Percentiles rank a stretch among this genome's conserved stretches.
phyloP scores from a whole-genome alignment of 2,888 invertebrate genomes.

The Pachydiplax longipennis region DNA sequence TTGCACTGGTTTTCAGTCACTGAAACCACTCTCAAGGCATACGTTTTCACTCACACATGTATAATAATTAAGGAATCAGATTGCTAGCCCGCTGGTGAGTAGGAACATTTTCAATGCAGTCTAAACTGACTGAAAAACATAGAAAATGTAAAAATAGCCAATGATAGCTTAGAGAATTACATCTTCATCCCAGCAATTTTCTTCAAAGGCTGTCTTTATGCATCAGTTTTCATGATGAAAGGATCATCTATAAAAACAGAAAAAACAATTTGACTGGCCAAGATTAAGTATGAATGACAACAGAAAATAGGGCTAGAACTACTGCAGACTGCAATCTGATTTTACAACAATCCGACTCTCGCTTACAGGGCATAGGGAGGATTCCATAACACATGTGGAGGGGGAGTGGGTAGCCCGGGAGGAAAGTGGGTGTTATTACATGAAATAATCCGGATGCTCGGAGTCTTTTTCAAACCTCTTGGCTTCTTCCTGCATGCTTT shows the following conservation, averaged over 20 bases:
- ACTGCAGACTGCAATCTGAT: slow-evolving; percentile 51
- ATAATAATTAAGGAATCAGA: slow-evolving; percentile 50
- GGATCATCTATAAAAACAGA: slow-evolving; percentile 46
- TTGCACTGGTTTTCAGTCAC: slow-evolving; percentile 50
- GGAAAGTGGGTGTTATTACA: slow-evolving; percentile 75
- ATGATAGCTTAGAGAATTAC: slow-evolving; percentile 45
- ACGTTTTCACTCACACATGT: slow-evolving; percentile 49
- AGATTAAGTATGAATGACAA: slow-evolving; percentile 42
- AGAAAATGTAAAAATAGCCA: slow-evolving; percentile 45
- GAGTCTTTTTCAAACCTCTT: slow-evolving; percentile 98
- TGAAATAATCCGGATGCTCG: slow-evolving; percentile 96
- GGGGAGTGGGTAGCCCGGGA: slow-evolving; percentile 48
- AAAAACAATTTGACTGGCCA: slow-evolving; percentile 48
- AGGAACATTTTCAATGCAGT: slow-evolving; percentile 49
- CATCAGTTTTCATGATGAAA: slow-evolving; percentile 46
- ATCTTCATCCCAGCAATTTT: slow-evolving; percentile 46
- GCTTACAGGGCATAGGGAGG: slow-evolving; percentile 48
- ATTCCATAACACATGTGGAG: slow-evolving; percentile 47
- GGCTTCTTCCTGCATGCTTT: slow-evolving; percentile 99
- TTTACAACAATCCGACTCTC: slow-evolving; percentile 51
- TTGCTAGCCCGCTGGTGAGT: slow-evolving; percentile 49
- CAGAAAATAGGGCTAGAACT: slow-evolving; percentile 45
- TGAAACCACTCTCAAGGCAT: slow-evolving; percentile 48
- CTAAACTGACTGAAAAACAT: slow-evolving; percentile 46
- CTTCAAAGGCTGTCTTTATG: slow-evolving; percentile 46